Base-by-base conservation (phyloP, 2,113 vertebrate species). In the Tiliqua scincoides region DNA sequence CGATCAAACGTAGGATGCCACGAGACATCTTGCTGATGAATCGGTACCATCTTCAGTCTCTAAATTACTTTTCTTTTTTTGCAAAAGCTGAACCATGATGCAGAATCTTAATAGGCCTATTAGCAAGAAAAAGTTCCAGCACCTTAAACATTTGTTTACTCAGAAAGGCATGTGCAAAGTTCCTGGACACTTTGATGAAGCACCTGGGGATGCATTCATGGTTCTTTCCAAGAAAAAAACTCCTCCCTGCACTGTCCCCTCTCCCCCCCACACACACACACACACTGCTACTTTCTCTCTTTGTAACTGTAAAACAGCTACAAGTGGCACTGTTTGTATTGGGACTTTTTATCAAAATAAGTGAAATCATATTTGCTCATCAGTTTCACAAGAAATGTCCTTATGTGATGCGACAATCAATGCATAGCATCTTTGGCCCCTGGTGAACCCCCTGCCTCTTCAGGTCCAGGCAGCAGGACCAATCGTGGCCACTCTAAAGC, bases 71-170 rank as follows among this genome's bases (percentile, higher is more conserved):
- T 68, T 32, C 40, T 6, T 27, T 35, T 30, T 21, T 21, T 15
- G 37, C 70, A 79, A 62, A 61, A 65, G 32, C 72, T 6, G 52
- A 79, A 52, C 48, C 61, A 35, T 20, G 72, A 86, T 32, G 7
- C 11, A 10, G 84, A 86, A 40, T 40, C 77, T n/a, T 85, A 82
- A 37, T 1, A 5, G 52, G 52, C 48, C 68, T 20, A 37, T 71
- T 59, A 86, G 57, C 10, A 88, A 91, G 73, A 71, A 87, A 82
- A 81, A 85, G 30, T 23, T 73, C 52, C 48, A 85, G 87, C 80
- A 82, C 85, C 20, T 73, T 7, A 70, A 89, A 82, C 40, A 27
- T 65, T 89, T 57, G n/a, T 57, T 76, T 2, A 75, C 67, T 59
- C 12, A 76, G 0, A 10, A 71, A 1, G 85, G 32, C 76, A 61